Evolutionary conservation across 2,113 vertebrate genomes (phyloP), one percentile per base, ranked within the genome.

Genomic region (Syngnathus scovelli): DNA sequence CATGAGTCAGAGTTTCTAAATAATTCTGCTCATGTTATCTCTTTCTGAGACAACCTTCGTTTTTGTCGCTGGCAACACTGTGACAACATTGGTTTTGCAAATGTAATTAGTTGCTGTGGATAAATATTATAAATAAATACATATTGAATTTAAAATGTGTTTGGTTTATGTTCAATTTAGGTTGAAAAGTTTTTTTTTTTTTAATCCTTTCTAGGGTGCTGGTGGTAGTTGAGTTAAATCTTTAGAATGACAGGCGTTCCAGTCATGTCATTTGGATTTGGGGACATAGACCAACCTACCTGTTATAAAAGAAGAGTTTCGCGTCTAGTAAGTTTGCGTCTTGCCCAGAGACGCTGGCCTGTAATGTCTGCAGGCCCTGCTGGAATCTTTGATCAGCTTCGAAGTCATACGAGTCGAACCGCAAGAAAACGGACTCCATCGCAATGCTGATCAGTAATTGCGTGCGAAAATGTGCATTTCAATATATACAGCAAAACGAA

Each of bases 251-350:
- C 3, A 3, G 56, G 49, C 18, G 49, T 6, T 21, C 18, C 48
- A 51, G 2, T 19, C 49, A 3, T 51, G 7, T 19, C 49, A 3
- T 51, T 7, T 21, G 49, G 49, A 51, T 19, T 16, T 46, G 15
- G 7, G 7, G 39, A 27, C 27, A 27, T 46, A 18, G 44, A 15
- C 19, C 19, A n/a, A n/a, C 8, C 76, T 1, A 88, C 90, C 84
- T 87, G 83, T 86, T 91, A 19, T 90, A 91, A 52, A 86, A 90
- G 75, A 87, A 91, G 8, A 89, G 77, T 39, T 89, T 88, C 23
- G 90, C 61, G 39, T 90, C 83, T 69, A 86, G 69, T 6, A 77
- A n/a, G 18, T 37, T 70, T 62, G 38, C 8, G 67, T 12, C 27
- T 15, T 12, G 67, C 55, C 11, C 13, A 19, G 18, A 19, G 54